Percentiles rank a stretch among this genome's conserved stretches.
Evolutionary conservation across 2,888 invertebrate genomes (phyloP).

Genomic region (Papilio demoleus): DNA sequence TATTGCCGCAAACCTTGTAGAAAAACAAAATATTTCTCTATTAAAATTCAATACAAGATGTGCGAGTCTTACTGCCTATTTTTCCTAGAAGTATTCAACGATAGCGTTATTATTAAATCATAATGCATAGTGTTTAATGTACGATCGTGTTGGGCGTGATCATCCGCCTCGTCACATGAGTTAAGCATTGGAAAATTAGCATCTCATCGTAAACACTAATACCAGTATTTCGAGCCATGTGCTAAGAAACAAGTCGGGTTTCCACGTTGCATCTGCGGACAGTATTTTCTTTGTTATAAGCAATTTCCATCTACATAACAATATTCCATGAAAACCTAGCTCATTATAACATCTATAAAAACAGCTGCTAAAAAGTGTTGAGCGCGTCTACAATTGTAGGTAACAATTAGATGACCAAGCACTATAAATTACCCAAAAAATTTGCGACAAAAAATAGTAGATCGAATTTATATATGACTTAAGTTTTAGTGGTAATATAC

Average conservation of each 20-base stretch:
- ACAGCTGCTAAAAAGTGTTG: neutral
- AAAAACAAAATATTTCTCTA: no score
- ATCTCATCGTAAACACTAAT: constrained; percentile 16
- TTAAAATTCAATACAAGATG: no score
- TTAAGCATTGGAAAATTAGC: constrained; percentile 29
- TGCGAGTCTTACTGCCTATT: no score
- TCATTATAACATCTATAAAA: neutral
- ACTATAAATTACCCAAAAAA: neutral
- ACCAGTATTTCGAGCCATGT: constrained; percentile 8
- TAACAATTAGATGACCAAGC: neutral
- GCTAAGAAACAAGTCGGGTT: neutral
- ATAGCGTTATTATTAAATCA: neutral
- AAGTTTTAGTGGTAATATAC: no score
- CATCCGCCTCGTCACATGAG: constrained; percentile 12
- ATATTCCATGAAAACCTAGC: neutral
- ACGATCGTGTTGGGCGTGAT: neutral
- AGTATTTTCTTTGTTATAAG: no score
- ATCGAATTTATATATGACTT: no score
- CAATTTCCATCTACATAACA: no score
- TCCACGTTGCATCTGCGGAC: neutral
- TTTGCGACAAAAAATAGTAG: no score
- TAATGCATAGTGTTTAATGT: neutral
- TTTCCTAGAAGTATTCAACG: neutral
- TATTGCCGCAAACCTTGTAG: no score
- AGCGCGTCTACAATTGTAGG: neutral